Evolutionary conservation across 2,113 vertebrate genomes (phyloP).

Genomic region (Ameiurus melas): DNA sequence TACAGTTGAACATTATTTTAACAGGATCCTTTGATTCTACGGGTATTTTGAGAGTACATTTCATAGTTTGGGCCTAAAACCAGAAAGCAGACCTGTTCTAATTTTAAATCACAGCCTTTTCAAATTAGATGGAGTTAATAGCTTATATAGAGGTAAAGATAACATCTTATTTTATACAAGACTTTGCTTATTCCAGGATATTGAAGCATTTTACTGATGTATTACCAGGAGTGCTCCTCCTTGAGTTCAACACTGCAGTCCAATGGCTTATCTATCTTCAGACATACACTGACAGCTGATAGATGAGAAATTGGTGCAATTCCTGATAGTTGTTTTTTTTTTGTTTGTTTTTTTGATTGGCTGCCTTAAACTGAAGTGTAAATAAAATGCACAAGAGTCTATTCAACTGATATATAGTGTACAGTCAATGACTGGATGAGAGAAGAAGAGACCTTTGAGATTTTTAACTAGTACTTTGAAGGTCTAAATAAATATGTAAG

Average conservation of each 20-base stretch:
- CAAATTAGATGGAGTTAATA: not conserved
- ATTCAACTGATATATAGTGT: not conserved
- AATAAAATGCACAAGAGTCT: not conserved
- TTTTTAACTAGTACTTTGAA: not conserved
- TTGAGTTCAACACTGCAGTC: not conserved
- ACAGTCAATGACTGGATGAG: not conserved
- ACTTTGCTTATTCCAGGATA: not conserved
- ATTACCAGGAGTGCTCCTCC: not conserved
- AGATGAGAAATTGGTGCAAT: not conserved
- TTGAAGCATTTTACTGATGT: not conserved
- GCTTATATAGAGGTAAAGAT: not conserved
- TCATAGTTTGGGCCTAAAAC: not conserved
- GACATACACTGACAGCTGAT: no score
- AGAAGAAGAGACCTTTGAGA: not conserved
- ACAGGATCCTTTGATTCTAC: not conserved
- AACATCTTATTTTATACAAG: not conserved
- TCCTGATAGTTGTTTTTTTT: not conserved
- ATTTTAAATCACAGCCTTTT: not conserved
- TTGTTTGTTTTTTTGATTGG: not conserved
- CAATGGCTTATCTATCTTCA: no score
- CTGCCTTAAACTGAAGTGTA: not conserved
- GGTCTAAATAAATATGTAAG: not conserved
- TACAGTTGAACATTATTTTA: not conserved
- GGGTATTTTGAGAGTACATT: not conserved
- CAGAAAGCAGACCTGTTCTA: not conserved